These are phyloP conservation scores for Scolopax mira DNA, from an alignment of 2,113 vertebrate genomes.

Conservation along the genomic window DNA sequence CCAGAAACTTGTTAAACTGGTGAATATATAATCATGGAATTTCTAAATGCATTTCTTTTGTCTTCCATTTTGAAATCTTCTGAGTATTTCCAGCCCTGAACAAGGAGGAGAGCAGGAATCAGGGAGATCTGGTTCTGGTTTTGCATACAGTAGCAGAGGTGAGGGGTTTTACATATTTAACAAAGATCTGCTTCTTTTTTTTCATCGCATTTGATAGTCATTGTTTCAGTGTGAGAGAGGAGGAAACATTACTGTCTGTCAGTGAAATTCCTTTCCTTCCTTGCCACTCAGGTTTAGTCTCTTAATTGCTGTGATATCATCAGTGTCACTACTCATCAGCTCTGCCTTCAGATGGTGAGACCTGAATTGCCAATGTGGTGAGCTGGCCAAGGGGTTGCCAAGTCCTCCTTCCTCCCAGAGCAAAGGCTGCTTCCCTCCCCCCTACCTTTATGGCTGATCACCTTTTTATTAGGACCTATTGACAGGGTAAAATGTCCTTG, in stretches of 20 bases:
- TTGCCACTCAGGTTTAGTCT: constrained; percentile 29
- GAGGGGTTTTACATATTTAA: constrained; percentile 8
- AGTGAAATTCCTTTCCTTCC: not conserved
- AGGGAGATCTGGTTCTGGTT: constrained; percentile 14
- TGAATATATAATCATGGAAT: not conserved
- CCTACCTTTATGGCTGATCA: not conserved
- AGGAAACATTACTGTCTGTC: not conserved
- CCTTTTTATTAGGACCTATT: not conserved
- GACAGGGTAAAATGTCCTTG: not conserved
- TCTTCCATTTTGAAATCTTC: not conserved
- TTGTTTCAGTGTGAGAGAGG: not conserved
- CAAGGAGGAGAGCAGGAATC: not conserved
- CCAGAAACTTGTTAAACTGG: not conserved
- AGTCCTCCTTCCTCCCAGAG: not conserved
- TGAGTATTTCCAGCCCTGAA: not conserved
- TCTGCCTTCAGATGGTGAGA: not conserved
- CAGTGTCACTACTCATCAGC: not conserved
- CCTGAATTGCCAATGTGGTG: not conserved
- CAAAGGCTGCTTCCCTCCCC: not conserved
- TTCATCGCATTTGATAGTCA: not conserved
- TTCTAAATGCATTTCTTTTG: not conserved
- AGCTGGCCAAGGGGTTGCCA: not conserved
- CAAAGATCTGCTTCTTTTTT: not conserved
- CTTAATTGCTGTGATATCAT: not conserved
- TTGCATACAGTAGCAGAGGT: not conserved